phyloP scores from a whole-genome alignment of 1,140 invertebrate species.

The Alviniconcha marisindica region DNA sequence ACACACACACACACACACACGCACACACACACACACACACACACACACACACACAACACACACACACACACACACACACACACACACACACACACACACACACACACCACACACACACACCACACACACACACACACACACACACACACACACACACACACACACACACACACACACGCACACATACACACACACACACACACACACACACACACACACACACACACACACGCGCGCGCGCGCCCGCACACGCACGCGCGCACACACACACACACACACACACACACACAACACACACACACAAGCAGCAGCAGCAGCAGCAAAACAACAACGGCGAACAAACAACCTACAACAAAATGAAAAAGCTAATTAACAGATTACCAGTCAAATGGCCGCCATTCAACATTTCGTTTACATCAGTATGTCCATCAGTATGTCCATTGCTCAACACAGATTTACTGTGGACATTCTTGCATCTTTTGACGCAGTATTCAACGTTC shows the following conservation, averaged over 20 bases:
- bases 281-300: not conserved
- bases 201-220: conserved; percentile 15
- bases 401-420: too few relatives aligned
- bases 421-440: too few relatives aligned
- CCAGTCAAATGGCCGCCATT: too few relatives aligned
- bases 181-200: conserved; percentile 28
- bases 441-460: too few relatives aligned
- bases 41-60: not conserved
- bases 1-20: too few relatives aligned
- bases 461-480: too few relatives aligned
- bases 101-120: conserved; percentile 21
- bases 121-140: conserved; percentile 22
- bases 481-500: too few relatives aligned
- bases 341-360: too few relatives aligned
- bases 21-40: too few relatives aligned
- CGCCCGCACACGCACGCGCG: not conserved
- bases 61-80: conserved; percentile 19
- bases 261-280: not conserved
- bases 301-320: too few relatives aligned
- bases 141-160: conserved; percentile 18
- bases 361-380: too few relatives aligned
- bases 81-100: conserved; percentile 18
- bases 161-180: not conserved
- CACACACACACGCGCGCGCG: not conserved
- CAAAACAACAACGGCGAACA: not conserved